phyloP scores from a whole-genome alignment of 2,797 vertebrate genomes.

The Syndactyla subalaris region DNA sequence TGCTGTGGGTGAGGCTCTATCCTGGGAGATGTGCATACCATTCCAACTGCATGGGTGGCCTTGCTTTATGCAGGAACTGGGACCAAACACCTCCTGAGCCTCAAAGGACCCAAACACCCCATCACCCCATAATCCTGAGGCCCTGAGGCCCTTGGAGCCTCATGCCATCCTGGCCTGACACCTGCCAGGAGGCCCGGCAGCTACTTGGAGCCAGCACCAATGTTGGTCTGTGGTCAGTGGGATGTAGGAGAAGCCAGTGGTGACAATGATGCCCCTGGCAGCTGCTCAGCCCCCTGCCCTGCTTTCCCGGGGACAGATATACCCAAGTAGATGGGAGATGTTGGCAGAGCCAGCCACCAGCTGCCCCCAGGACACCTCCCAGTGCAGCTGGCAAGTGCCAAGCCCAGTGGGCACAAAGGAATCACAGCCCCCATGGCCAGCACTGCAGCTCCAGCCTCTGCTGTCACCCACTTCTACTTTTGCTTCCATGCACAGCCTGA shows the following conservation, averaged over 20 bases:
- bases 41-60: not conserved
- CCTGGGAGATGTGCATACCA: not conserved
- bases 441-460: not conserved
- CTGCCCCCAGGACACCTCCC: not conserved
- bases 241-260: not conserved
- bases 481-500: not conserved
- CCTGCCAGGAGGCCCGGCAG: too few relatives aligned
- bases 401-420: not conserved
- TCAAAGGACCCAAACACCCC: not conserved
- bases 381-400: too few relatives aligned
- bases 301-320: not conserved
- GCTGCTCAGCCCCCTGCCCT: not conserved
- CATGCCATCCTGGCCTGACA: accelerated
- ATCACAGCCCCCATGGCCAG: not conserved
- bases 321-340: not conserved
- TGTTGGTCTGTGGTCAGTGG: accelerated
- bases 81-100: not conserved
- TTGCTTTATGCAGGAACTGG: not conserved
- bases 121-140: not conserved
- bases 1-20: not conserved
- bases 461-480: not conserved
- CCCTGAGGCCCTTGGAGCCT: not conserved
- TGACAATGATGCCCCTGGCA: not conserved
- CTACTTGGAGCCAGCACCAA: not conserved
- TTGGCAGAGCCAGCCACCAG: not conserved